Evolutionary conservation across 2,113 vertebrate genomes (phyloP).

Genomic region (Fregetta grallaria): DNA sequence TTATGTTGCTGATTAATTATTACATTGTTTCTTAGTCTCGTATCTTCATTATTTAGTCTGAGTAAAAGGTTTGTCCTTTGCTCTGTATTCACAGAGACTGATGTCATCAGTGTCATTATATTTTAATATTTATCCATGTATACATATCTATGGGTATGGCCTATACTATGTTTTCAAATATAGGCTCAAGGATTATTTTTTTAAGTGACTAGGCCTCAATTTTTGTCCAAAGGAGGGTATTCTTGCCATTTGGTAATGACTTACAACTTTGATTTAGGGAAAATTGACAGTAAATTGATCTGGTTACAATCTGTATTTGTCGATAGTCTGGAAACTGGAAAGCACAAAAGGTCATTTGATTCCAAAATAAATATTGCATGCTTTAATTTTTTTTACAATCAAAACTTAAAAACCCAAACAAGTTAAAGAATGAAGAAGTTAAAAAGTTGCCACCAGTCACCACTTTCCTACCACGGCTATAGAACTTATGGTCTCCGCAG

Average conservation of each 20-base stretch:
- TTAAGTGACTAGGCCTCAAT: background rate
- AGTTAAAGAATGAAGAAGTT: background rate
- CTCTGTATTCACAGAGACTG: background rate
- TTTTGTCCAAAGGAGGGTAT: background rate
- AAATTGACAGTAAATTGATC: background rate
- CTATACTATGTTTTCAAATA: background rate
- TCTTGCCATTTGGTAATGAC: background rate
- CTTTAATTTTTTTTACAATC: background rate
- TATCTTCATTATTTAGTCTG: background rate
- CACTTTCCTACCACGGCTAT: background rate
- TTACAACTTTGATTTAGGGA: background rate
- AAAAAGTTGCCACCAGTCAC: background rate
- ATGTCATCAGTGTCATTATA: background rate
- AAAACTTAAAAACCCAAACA: background rate
- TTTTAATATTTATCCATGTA: background rate
- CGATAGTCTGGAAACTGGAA: background rate
- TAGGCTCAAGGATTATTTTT: background rate
- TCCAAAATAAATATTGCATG: background rate
- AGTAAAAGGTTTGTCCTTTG: background rate
- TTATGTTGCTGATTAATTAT: background rate
- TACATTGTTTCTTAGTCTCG: background rate
- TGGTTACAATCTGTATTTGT: background rate
- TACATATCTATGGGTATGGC: background rate
- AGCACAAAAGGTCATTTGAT: background rate
- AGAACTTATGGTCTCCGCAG: accelerated